Conservation (phyloP, 23 tunicate species). For the Clavelina lepadiformis region DNA sequence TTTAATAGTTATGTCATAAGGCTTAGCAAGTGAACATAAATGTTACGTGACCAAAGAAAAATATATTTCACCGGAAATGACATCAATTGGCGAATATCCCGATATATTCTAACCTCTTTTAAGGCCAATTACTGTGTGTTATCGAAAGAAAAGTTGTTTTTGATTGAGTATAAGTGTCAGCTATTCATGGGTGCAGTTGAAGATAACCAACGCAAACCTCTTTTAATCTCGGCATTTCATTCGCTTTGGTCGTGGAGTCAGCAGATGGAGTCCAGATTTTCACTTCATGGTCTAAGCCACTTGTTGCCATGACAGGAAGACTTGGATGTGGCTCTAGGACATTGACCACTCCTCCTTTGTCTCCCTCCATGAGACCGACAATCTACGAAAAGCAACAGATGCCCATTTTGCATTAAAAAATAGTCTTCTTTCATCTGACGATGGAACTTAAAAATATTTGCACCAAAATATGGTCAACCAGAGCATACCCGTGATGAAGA, state of each 20-base stretch:
- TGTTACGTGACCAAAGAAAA: too few species aligned
- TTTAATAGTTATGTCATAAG: too few species aligned
- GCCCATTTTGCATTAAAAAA: neutral
- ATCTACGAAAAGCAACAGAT: constrained; percentile 17
- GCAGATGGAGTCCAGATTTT: constrained; percentile 84
- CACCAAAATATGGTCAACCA: neutral
- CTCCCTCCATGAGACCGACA: constrained; percentile 69
- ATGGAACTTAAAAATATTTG: neutral
- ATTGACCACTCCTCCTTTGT: constrained; percentile 85
- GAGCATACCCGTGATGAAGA: constrained; percentile 47
- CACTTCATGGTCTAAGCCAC: constrained; percentile 76
- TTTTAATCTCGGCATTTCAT: neutral
- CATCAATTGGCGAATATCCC: too few species aligned
- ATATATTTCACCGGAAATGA: too few species aligned
- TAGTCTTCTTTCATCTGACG: neutral
- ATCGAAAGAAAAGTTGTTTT: too few species aligned
- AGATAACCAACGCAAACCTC: constrained; percentile 22
- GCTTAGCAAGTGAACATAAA: too few species aligned
- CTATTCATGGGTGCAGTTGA: too few species aligned
- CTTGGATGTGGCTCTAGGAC: constrained; percentile 82
- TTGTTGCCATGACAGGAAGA: constrained; percentile 78
- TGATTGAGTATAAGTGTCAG: too few species aligned
- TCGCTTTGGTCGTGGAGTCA: neutral
- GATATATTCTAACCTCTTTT: too few species aligned
- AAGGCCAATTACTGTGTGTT: too few species aligned